These are phyloP conservation scores for Nemoura dubitans DNA, from an alignment of 2,888 invertebrate genomes.

Conservation along the genomic window DNA sequence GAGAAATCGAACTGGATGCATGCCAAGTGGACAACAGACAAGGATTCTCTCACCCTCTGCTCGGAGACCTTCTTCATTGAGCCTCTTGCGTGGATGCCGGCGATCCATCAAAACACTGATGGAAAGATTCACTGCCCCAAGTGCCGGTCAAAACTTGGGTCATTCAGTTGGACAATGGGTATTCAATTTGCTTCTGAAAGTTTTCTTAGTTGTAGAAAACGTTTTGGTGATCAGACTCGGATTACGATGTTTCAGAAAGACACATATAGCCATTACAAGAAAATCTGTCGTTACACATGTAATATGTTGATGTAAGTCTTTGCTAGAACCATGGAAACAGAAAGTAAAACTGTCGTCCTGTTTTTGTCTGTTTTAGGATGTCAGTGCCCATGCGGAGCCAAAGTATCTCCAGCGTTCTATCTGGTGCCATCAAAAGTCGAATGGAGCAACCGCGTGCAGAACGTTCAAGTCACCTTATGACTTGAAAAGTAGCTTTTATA, in stretches of 20 bases:
- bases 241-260: no score
- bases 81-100: constrained; percentile 89
- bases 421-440: constrained; percentile 91
- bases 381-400: constrained; percentile 89
- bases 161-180: constrained; percentile 92
- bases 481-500: constrained; percentile 37
- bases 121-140: constrained; percentile 89
- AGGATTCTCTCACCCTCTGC: constrained; percentile 62
- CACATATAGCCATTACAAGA: no score
- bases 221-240: neutral
- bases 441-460: constrained; percentile 87
- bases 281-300: no score
- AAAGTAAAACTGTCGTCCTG: no score
- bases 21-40: constrained; percentile 55
- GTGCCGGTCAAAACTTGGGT: constrained; percentile 85
- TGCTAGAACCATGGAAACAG: no score
- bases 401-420: constrained; percentile 91
- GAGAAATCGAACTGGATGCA: constrained; percentile 64
- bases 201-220: neutral
- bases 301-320: no score
- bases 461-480: constrained; percentile 80
- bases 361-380: constrained; percentile 67
- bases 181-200: constrained; percentile 53
- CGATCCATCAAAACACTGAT: constrained; percentile 72
- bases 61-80: constrained; percentile 85